These are phyloP conservation scores for Paracentrotus lividus DNA, from an alignment of 53 echinoderm and acorn worm species.

Conservation along the genomic window DNA sequence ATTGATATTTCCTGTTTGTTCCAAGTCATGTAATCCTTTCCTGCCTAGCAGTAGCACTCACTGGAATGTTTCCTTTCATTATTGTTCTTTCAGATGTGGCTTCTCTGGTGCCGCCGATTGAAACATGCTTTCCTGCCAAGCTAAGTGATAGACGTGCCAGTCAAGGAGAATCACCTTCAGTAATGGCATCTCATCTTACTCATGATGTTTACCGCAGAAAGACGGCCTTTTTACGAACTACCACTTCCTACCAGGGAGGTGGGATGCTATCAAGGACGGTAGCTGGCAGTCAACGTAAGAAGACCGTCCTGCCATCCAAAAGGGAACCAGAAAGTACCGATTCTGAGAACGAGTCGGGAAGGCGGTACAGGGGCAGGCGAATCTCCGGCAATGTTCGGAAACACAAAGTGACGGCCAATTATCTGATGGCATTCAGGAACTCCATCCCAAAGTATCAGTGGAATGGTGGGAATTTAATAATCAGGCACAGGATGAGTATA, in stretches of 20 bases:
- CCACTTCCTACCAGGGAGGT: constrained; percentile 57
- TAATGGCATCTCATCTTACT: constrained; percentile 61
- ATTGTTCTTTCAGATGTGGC: constrained; percentile 68
- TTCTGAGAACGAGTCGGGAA: constrained; percentile 61
- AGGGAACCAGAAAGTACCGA: constrained; percentile 71
- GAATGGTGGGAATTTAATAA: constrained; percentile 67
- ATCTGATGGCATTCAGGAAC: constrained; percentile 73
- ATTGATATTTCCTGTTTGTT: constrained; percentile 1
- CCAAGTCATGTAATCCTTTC: not conserved
- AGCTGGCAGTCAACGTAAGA: not conserved
- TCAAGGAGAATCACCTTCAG: not conserved
- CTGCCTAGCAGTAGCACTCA: not conserved
- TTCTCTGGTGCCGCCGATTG: constrained; percentile 55
- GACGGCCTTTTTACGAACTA: constrained; percentile 37
- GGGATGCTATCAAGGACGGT: not conserved
- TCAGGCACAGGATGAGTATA: constrained; percentile 68
- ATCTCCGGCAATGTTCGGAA: constrained; percentile 37
- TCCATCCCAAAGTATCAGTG: constrained; percentile 73
- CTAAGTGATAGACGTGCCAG: constrained; percentile 20
- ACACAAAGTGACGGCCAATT: constrained; percentile 65
- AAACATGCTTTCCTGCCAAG: constrained; percentile 65
- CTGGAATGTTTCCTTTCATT: not conserved
- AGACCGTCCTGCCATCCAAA: not conserved
- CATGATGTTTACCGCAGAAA: constrained; percentile 71
- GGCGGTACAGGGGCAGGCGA: constrained; percentile 36